Conservation (phyloP, 1,140 invertebrate genomes). For the Plectrocnemia conspersa region DNA sequence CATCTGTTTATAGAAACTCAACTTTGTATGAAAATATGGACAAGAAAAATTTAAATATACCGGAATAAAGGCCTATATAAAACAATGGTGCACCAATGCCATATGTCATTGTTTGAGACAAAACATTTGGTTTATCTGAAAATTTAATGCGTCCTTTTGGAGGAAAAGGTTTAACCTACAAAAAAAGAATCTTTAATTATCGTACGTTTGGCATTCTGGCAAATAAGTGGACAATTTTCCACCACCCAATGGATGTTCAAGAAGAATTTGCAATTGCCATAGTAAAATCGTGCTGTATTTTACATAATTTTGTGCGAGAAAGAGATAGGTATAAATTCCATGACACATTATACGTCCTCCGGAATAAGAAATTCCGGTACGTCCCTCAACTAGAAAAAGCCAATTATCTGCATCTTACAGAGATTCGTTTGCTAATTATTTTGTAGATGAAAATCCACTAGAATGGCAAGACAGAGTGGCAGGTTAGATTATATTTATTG, state of each 20-base stretch:
- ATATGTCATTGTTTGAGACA: constrained; percentile 27
- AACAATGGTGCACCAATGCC: constrained; percentile 13
- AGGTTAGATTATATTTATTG: too few species aligned
- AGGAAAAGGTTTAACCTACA: constrained; percentile 30
- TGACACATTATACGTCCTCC: constrained; percentile 18
- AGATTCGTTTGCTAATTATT: too few species aligned
- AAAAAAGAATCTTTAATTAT: constrained; percentile 48
- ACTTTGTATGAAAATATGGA: constrained; percentile 14
- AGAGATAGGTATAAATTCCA: constrained; percentile 16
- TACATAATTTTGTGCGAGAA: constrained; percentile 20
- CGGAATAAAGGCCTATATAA: constrained; percentile 8
- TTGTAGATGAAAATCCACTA: too few species aligned
- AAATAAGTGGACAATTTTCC: constrained; percentile 44
- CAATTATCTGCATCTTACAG: too few species aligned
- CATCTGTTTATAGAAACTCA: constrained; percentile 15
- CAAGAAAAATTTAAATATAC: constrained; percentile 13
- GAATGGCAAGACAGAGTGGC: too few species aligned
- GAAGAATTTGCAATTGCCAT: constrained; percentile 32
- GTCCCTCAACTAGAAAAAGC: neutral
- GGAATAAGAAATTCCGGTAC: constrained; percentile 14
- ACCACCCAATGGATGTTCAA: constrained; percentile 34
- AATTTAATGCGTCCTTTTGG: constrained; percentile 40
- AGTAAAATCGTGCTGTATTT: constrained; percentile 32
- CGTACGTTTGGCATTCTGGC: constrained; percentile 48
- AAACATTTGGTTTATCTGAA: constrained; percentile 42